A percentile compares a stretch with the other conserved stretches of the same genome.
Conservation (phyloP, 2,797 vertebrate genomes). For the Sternarchorhynchus goeldii region DNA sequence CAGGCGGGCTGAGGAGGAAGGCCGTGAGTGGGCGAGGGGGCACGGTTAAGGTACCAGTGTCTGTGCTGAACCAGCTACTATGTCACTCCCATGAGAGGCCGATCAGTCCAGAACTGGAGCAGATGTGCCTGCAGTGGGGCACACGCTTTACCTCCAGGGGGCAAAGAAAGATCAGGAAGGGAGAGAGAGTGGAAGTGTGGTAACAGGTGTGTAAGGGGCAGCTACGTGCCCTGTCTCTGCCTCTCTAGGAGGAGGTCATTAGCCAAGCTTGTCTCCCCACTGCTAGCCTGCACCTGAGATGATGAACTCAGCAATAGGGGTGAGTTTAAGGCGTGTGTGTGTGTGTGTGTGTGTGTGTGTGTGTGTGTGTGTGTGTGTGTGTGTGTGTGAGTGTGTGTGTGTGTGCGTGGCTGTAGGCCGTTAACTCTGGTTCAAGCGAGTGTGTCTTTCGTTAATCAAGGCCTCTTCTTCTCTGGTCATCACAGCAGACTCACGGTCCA, state of each 20-base stretch:
- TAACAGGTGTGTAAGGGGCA: background rate
- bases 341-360: constrained; percentile 12
- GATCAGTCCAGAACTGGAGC: background rate
- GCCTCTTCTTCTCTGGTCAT: constrained; percentile 22
- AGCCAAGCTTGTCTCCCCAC: background rate
- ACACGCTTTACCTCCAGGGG: background rate
- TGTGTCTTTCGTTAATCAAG: constrained; percentile 12
- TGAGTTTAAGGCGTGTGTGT: constrained; percentile 21
- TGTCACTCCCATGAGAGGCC: constrained; percentile 58
- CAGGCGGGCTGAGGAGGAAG: constrained; percentile 14
- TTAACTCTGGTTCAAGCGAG: constrained; percentile 22
- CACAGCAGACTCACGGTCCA: constrained; percentile 24
- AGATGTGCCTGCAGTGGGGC: background rate
- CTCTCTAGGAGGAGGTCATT: background rate
- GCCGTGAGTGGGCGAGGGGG: background rate
- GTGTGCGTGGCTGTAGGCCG: background rate
- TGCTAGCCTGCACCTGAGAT: constrained; percentile 24
- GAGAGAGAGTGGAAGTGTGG: background rate
- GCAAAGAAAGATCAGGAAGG: background rate
- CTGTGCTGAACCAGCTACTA: constrained; percentile 37
- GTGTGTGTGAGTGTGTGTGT: constrained; percentile 2
- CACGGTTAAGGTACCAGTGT: constrained; percentile 11
- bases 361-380: background rate
- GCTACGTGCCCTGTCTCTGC: background rate
- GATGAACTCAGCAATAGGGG: constrained; percentile 23